These are phyloP conservation scores for Drosophila varians DNA, from an alignment of 1,140 invertebrate genomes.

Conservation along the genomic window DNA sequence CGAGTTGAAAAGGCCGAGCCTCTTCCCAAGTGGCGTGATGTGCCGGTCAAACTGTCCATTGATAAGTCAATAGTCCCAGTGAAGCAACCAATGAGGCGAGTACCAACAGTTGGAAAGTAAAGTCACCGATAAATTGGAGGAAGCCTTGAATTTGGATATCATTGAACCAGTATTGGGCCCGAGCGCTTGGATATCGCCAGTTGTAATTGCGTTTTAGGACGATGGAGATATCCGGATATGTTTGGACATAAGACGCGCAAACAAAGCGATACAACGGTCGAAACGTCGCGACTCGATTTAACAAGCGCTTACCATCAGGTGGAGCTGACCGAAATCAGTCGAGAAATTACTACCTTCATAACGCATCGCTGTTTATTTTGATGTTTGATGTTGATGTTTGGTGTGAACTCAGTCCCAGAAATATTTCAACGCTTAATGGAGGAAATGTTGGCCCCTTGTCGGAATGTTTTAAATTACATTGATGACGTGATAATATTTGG, in stretches of 20 bases:
- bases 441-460: not conserved
- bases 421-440: constrained; percentile 10
- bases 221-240: no score
- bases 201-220: no score
- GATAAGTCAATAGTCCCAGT: not conserved
- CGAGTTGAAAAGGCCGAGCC: not conserved
- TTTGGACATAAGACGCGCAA: constrained; percentile 25
- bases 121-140: no score
- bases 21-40: constrained; percentile 18
- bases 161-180: no score
- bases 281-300: no score
- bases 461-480: no score
- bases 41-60: not conserved
- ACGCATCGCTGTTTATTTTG: not conserved
- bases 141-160: no score
- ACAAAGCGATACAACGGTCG: no score
- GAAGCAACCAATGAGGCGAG: no score
- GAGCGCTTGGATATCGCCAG: not conserved
- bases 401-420: constrained; percentile 9
- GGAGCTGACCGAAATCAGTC: constrained; percentile 1
- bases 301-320: constrained; percentile 14
- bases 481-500: no score
- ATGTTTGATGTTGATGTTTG: constrained; percentile 13
- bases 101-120: no score
- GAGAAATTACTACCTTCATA: constrained; percentile 19